Evolutionary conservation across 2,797 vertebrate species (phyloP), one percentile per base, ranked within the genome.

Genomic region (Picus viridis): DNA sequence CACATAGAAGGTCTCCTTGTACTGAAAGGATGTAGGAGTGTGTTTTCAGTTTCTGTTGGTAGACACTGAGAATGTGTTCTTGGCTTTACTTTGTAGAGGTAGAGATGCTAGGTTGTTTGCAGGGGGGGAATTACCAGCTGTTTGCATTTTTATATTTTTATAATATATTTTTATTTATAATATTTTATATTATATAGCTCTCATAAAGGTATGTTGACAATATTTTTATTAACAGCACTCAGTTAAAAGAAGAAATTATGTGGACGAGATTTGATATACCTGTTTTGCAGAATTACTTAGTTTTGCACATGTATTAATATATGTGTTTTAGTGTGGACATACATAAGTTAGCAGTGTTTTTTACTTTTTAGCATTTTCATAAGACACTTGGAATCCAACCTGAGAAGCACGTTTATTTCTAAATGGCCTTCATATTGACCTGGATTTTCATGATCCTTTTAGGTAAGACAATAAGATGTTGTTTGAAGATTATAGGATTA

Each of bases 371-470:
- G 99, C 97, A 97, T 93, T 98, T 99, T 51, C 97, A 90, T 58
- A 98, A 99, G 86, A 98, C 96, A 41, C 95, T 98, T 87, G 98
- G 98, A 94, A 97, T 99, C 96, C 98, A 98, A 32, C 98, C 99
- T 9, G 99, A 92, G 98, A 99, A 62, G 97, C 98, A 71, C 97
- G 95, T 92, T 98, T 99, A 13, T 99, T 99, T 97, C 98, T 99
- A 97, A 99, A 99, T 39, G 99, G 99, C 34, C 97, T 99, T 94
- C 98, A 86, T 91, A 97, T 99, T 96, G 98, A 99, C 95, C 91
- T 98, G 91, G 98, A 99, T 94, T 82, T 97, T 97, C 98, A 98
- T 91, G 99, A 99, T 96, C 97, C 98, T 78, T 99, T 99, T 95
- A 99, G 98, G 99, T 99, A 98, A 96, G 96, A 71, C 12, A 43